Conservation (phyloP, 2,888 invertebrate genomes). For the Phalera bucephala region DNA sequence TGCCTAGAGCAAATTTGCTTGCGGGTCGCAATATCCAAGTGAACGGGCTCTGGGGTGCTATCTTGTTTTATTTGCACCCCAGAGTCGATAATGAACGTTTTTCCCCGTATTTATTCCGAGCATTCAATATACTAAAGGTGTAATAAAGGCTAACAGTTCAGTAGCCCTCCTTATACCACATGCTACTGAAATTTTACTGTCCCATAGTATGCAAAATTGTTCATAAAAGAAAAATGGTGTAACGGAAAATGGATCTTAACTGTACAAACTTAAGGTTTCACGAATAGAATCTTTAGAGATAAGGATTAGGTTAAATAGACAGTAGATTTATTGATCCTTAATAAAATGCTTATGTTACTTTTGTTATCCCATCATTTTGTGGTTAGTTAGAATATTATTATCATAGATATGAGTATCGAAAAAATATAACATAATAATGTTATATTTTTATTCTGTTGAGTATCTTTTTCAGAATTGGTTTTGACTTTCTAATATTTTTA, state of each 20-base stretch:
- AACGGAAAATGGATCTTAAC: conserved; percentile 32
- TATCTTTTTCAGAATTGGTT: too few species aligned
- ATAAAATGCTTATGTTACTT: conserved; percentile 56
- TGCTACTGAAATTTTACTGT: conserved; percentile 53
- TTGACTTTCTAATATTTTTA: too few species aligned
- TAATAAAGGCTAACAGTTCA: conserved; percentile 63
- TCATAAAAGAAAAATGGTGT: conserved; percentile 30
- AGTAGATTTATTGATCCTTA: conserved; percentile 56
- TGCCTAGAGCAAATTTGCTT: conserved; percentile 79
- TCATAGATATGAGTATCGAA: conserved; percentile 13
- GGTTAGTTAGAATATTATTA: conserved; percentile 32
- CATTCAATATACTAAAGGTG: conserved; percentile 70
- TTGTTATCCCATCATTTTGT: conserved; percentile 47
- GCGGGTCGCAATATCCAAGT: conserved; percentile 76
- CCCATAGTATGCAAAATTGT: conserved; percentile 50
- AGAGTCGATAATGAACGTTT: conserved; percentile 76
- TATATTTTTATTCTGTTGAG: too few species aligned
- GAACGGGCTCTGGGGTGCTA: conserved; percentile 69
- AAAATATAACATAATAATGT: too few species aligned
- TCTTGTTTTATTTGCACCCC: conserved; percentile 73
- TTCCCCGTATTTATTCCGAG: conserved; percentile 57
- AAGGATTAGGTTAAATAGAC: conserved; percentile 56
- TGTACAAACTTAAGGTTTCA: conserved; percentile 28
- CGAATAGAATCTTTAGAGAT: conserved; percentile 30
- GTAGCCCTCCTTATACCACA: conserved; percentile 36